Conservation (phyloP, 2,113 vertebrate species). For the Thermophis baileyi region DNA sequence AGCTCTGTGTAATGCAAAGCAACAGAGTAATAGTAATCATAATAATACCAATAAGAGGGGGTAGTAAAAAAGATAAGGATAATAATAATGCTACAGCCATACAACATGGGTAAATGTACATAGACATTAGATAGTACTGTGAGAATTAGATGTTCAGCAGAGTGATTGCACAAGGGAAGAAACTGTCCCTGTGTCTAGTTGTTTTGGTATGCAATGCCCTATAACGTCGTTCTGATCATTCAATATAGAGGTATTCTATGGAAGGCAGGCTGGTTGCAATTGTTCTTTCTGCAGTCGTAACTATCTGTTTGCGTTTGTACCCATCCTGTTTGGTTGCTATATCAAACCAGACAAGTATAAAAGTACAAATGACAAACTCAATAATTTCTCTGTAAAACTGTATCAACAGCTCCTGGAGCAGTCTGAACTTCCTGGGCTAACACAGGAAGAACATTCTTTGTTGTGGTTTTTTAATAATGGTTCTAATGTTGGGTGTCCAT, state of each 20-base stretch:
- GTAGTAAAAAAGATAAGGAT: background rate
- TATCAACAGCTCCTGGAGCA: background rate
- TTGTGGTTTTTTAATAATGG: background rate
- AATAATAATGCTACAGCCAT: background rate
- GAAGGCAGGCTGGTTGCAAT: background rate
- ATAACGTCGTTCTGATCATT: background rate
- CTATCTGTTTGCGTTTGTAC: background rate
- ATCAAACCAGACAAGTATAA: background rate
- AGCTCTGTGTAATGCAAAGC: background rate
- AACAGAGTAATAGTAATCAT: background rate
- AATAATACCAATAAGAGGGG: background rate
- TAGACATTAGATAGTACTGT: background rate
- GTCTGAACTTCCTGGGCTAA: background rate
- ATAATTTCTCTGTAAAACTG: background rate
- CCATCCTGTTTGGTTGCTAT: background rate
- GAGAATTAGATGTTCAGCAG: background rate
- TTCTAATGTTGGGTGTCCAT: background rate
- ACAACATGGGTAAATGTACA: background rate
- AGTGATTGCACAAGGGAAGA: background rate
- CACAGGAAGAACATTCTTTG: background rate
- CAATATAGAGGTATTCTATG: background rate
- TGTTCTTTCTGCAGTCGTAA: background rate
- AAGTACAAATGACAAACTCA: background rate
- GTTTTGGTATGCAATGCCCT: background rate
- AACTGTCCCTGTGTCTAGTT: background rate